Conservation (phyloP, 2,113 vertebrate species). For the Oncorhynchus kisutch region DNA sequence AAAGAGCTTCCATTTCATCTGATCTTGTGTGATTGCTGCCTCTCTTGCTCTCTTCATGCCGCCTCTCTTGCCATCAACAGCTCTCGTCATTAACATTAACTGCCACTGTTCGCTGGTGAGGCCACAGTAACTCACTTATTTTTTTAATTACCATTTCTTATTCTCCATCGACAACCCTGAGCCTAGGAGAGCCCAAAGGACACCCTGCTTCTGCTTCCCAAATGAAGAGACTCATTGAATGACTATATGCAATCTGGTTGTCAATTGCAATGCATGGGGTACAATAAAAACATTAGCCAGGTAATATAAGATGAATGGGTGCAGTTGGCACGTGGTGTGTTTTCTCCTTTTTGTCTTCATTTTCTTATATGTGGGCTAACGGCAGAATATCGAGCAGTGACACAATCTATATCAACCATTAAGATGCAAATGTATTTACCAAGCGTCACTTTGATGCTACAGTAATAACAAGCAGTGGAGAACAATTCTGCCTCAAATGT, state of each 20-base stretch:
- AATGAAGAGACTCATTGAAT: conserved; percentile 19
- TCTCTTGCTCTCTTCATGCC: conserved; percentile 40
- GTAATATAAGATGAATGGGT: conserved; percentile 35
- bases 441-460: conserved; percentile 58
- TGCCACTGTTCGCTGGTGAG: conserved; percentile 41
- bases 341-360: background rate
- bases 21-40: conserved; percentile 12
- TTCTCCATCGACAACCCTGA: background rate
- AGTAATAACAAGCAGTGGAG: conserved; percentile 60
- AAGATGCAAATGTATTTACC: conserved; percentile 70
- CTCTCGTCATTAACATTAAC: conserved; percentile 59
- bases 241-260: conserved; percentile 21
- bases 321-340: conserved; percentile 4
- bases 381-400: conserved; percentile 42
- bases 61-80: conserved; percentile 35
- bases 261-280: conserved; percentile 16
- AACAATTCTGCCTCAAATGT: conserved; percentile 62
- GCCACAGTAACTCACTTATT: conserved; percentile 63
- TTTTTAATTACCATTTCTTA: conserved; percentile 55
- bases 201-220: background rate
- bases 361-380: background rate
- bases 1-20: conserved; percentile 46
- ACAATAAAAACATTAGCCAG: background rate
- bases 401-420: conserved; percentile 69
- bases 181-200: background rate